Base-by-base conservation (phyloP, 1,140 invertebrate genomes). In the Ceratina calcarata region DNA sequence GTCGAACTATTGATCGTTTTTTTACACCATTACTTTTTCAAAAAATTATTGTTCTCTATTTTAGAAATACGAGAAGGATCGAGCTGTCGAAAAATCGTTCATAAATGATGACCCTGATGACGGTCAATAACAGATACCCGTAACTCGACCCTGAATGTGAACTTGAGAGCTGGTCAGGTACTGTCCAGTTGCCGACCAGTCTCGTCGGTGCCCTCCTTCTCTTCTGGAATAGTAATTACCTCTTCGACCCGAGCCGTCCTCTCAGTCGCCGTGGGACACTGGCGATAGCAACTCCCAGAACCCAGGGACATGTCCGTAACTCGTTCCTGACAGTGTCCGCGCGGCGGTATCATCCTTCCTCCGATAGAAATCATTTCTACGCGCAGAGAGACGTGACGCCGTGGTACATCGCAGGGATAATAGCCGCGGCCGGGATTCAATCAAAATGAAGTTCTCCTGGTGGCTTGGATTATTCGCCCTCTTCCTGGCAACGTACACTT, bases 71-170 rank as follows among this genome's bases (percentile, higher is more conserved):
- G 37, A 45, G 8, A 32, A 32, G 1, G 3, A 65, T 3, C 15
- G 15, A 22, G 2, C 7, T 15, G 49, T 37, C n/a, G 27, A 55
- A n/a, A 20, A 58, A 60, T 65, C 20, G 51, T 72, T 58, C 13
- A 58, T 51, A 60, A 27, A 32, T 37, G 49, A 78, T 78, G 66
- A 75, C 78, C 76, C 79, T 81, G 80, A 78, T 85, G 78, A 78
- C 60, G 90, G 90, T 92, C 90, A 91, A 86, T 91, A 91, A 90
- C 90, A 91, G 89, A 88, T 66, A 83, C 32, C 64, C 58, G 62
- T 86, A 79, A 86, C 72, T 82, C 90, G 90, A 91, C 89, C 91
- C 86, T 91, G 91, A 92, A 91, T 90, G 86, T 91, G 88, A 91
- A 90, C 87, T 85, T 87, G 88, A 90, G 89, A 90, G 89, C 86